A percentile compares a stretch with the other conserved stretches of the same genome.
Evolutionary conservation across 2,888 invertebrate species (phyloP).

Genomic region (Melanchra persicariae): DNA sequence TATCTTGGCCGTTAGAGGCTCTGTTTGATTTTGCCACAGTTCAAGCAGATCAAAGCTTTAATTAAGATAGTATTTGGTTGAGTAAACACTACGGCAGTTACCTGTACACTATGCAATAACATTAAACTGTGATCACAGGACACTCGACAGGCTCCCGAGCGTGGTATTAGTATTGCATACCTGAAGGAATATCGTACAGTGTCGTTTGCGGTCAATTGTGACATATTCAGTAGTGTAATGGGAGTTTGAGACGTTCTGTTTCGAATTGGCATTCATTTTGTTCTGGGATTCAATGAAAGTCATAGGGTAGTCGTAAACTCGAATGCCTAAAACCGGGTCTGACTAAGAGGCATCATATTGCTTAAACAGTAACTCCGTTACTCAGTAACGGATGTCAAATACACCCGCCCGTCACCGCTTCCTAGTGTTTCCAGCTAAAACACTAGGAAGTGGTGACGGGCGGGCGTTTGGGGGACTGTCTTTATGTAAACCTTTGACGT

Average conservation of each 20-base stretch:
- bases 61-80: slow-evolving; percentile 28
- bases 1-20: background rate
- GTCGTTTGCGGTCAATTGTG: background rate
- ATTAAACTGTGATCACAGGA: slow-evolving; percentile 13
- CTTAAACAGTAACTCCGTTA: no score
- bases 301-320: no score
- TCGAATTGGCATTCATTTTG: no score
- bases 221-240: background rate
- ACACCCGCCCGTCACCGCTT: no score
- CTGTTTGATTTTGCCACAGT: background rate
- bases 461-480: no score
- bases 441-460: no score
- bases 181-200: slow-evolving; percentile 1
- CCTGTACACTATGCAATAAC: background rate
- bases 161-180: slow-evolving; percentile 29
- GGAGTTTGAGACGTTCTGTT: background rate
- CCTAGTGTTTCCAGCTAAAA: no score
- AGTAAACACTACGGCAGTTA: background rate
- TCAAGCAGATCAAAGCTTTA: background rate
- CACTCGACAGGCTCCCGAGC: slow-evolving; percentile 6
- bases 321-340: no score
- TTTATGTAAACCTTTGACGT: no score
- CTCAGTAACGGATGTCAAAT: no score
- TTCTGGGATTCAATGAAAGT: no score
- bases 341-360: no score